Conservation (phyloP, 2,888 invertebrate genomes). For the Melanostoma mellinum region DNA sequence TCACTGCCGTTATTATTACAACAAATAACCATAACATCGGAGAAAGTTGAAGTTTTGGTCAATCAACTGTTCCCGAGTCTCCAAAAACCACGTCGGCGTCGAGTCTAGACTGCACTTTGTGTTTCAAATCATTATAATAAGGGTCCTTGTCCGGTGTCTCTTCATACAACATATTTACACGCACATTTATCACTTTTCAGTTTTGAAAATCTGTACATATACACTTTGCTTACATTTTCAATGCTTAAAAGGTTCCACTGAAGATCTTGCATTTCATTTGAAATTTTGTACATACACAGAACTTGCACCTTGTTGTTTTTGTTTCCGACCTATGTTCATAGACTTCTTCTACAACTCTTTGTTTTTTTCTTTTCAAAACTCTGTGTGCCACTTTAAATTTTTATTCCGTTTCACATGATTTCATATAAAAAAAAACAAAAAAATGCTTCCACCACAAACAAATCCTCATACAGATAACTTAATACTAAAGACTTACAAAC, state of each 20-base stretch:
- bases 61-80: no score
- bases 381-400: constrained; percentile 14
- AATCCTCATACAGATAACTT: constrained; percentile 30
- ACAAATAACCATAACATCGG: no score
- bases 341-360: constrained; percentile 18
- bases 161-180: not conserved
- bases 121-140: no score
- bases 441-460: constrained; percentile 37
- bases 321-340: not conserved
- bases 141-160: no score
- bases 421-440: not conserved
- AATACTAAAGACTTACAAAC: constrained; percentile 34
- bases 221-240: not conserved
- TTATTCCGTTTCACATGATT: not conserved
- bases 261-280: not conserved
- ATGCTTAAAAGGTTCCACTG: not conserved
- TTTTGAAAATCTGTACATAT: not conserved
- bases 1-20: no score
- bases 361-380: constrained; percentile 7
- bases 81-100: no score
- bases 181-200: not conserved
- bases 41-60: no score
- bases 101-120: no score
- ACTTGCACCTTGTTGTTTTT: constrained; percentile 11
- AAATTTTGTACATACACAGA: constrained; percentile 1